Conservation (phyloP, 2,113 vertebrate genomes). For the Azemiops feae region DNA sequence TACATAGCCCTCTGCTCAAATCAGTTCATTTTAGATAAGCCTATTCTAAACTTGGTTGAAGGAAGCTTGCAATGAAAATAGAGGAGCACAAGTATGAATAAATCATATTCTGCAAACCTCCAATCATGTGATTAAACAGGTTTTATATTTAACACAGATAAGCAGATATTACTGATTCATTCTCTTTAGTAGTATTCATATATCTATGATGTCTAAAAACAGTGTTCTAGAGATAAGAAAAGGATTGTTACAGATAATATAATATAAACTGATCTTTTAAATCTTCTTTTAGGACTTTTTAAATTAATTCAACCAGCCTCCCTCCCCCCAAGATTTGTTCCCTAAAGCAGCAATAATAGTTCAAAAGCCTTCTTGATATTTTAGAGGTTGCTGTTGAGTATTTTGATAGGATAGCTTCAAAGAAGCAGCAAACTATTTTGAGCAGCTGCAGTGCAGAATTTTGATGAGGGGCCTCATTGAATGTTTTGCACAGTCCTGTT, state of each 20-base stretch:
- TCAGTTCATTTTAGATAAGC: not conserved
- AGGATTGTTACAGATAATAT: not conserved
- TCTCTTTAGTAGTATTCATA: not conserved
- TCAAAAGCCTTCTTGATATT: not conserved
- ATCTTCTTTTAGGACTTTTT: not conserved
- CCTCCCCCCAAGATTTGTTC: not conserved
- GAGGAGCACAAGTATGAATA: not conserved
- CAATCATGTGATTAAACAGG: not conserved
- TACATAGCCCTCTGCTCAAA: not conserved
- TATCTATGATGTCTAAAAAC: not conserved
- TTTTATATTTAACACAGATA: not conserved
- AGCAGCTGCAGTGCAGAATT: not conserved
- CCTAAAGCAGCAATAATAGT: not conserved
- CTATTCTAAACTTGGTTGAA: not conserved
- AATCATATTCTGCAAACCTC: not conserved
- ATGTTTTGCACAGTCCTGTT: not conserved
- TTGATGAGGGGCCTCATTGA: not conserved
- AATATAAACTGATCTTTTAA: not conserved
- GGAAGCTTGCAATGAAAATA: not conserved
- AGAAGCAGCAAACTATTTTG: not conserved
- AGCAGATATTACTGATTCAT: not conserved
- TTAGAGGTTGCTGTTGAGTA: not conserved
- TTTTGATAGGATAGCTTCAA: not conserved
- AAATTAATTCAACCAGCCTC: not conserved
- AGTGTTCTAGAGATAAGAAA: not conserved